Conservation (phyloP, 2,113 vertebrate genomes). For the Probosciger aterrimus region DNA sequence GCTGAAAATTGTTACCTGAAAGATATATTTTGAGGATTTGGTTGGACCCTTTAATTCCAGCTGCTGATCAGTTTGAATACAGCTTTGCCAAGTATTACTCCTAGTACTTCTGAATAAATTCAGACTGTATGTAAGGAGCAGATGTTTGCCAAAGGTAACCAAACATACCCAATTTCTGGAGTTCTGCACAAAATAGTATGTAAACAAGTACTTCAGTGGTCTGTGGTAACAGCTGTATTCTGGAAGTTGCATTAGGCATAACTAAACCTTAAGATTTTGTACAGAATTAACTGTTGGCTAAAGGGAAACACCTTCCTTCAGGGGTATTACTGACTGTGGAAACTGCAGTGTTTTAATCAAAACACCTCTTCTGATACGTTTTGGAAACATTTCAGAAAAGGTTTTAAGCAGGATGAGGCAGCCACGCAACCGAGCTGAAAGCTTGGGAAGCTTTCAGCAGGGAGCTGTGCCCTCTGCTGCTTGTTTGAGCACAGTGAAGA, state of each 20-base stretch:
- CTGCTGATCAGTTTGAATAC: neutral
- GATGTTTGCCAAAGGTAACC: neutral
- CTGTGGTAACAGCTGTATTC: neutral
- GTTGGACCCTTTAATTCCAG: neutral
- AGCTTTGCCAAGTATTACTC: neutral
- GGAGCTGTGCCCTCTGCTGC: slow-evolving; percentile 60
- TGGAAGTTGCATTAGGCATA: neutral
- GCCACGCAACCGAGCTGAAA: too few relatives aligned
- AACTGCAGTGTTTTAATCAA: neutral
- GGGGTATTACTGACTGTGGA: neutral
- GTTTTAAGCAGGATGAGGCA: neutral
- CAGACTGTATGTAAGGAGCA: neutral
- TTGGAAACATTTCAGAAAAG: neutral
- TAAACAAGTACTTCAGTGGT: neutral
- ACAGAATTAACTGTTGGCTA: neutral
- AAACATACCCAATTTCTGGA: neutral
- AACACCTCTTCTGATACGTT: neutral
- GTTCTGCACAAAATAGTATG: neutral
- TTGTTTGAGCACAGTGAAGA: neutral
- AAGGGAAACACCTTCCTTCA: neutral
- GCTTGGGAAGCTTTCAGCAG: neutral
- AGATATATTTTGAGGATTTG: neutral
- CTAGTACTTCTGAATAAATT: neutral
- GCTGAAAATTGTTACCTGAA: neutral
- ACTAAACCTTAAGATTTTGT: neutral